Evolutionary conservation across 2,113 vertebrate species (phyloP).

Genomic region (Boulengeromyrus knoepffleri): DNA sequence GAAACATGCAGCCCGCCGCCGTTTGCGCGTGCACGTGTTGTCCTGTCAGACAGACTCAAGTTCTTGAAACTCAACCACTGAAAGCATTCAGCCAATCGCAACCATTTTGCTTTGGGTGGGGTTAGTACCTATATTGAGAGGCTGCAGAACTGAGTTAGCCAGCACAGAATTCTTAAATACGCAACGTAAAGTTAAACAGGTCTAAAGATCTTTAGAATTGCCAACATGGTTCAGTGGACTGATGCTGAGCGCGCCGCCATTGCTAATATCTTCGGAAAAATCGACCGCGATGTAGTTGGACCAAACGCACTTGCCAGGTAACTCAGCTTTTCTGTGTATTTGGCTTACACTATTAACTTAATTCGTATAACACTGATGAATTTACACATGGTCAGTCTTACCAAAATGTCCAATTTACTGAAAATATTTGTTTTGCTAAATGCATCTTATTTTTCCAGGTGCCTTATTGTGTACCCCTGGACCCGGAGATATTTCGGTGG

Average conservation of each 20-base stretch:
- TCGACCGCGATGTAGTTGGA: conserved; percentile 52
- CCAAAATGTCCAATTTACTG: neutral
- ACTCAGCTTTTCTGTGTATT: neutral
- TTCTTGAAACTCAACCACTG: neutral
- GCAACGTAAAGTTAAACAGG: neutral
- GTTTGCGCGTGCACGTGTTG: neutral
- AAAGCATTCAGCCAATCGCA: neutral
- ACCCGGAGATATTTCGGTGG: conserved; percentile 72
- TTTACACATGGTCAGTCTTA: neutral
- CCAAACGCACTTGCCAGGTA: conserved; percentile 55
- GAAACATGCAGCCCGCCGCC: neutral
- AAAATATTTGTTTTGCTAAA: neutral
- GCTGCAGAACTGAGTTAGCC: neutral
- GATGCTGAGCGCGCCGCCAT: conserved; percentile 48
- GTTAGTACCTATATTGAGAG: neutral
- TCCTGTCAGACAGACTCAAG: neutral
- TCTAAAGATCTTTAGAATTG: neutral
- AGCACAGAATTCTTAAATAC: neutral
- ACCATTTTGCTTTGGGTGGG: neutral
- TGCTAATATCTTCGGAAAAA: conserved; percentile 38
- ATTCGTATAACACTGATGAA: neutral
- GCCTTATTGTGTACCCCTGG: conserved; percentile 58
- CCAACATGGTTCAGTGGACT: conserved; percentile 48
- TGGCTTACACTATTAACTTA: neutral
- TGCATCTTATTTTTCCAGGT: conserved; percentile 24